Conservation (phyloP, 2,113 vertebrate species). For the Todiramphus saurophagus region DNA sequence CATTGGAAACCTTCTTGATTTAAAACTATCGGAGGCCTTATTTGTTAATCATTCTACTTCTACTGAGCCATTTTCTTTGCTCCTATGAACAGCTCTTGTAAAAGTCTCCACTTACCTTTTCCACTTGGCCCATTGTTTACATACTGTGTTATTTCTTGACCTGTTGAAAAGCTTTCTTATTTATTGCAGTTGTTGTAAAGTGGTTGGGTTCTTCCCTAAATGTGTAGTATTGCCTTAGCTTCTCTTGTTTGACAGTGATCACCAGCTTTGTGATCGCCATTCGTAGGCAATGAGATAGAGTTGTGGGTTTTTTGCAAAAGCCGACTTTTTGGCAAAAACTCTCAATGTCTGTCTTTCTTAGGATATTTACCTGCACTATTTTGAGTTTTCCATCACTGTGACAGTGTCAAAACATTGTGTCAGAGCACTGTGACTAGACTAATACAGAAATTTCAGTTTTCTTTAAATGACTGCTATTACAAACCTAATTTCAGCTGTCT, state of each 20-base stretch:
- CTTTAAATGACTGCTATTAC: not conserved
- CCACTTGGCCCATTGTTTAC: not conserved
- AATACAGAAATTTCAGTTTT: not conserved
- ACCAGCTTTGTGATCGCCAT: rapidly evolving
- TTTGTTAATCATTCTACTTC: not conserved
- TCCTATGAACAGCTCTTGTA: not conserved
- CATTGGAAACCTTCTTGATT: not conserved
- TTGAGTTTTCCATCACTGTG: not conserved
- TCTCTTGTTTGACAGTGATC: not conserved
- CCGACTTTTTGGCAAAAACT: not conserved
- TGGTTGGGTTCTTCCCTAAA: not conserved
- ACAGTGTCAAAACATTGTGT: not conserved
- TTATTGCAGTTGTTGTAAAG: not conserved
- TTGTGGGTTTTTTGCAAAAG: not conserved
- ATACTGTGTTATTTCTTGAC: not conserved
- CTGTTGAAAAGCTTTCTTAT: not conserved
- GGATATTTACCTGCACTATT: not conserved
- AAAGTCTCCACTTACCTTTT: not conserved
- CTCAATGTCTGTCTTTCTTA: not conserved
- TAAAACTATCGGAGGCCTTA: not conserved
- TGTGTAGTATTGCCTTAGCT: not conserved
- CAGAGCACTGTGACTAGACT: not conserved
- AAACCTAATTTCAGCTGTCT: not conserved
- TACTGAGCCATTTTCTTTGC: not conserved
- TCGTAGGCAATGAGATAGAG: not conserved